Conservation (phyloP, 1,140 invertebrate species). For the Diachasmimorpha longicaudata region DNA sequence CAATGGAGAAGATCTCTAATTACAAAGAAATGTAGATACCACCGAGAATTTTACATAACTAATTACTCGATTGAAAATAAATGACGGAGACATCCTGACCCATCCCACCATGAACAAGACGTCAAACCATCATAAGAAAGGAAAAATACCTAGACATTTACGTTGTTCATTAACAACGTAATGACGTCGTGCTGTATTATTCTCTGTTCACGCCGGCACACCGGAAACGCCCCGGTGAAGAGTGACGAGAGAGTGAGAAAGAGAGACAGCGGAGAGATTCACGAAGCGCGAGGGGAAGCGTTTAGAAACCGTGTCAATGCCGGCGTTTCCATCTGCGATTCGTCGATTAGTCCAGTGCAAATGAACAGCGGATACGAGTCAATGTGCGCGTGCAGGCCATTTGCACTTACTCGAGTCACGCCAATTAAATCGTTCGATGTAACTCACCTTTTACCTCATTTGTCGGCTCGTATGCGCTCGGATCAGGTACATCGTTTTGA, state of each 20-base stretch:
- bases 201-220: not conserved
- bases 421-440: conserved; percentile 6
- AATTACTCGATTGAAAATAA: not conserved
- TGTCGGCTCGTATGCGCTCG: not conserved
- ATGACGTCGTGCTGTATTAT: conserved; percentile 21
- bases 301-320: conserved; percentile 48
- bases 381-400: not conserved
- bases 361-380: conserved; percentile 33
- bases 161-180: conserved; percentile 27
- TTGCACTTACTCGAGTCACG: not conserved
- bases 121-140: not conserved
- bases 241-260: conserved; percentile 3
- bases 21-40: not conserved
- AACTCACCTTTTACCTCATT: conserved; percentile 6
- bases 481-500: not conserved
- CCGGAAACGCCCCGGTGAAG: conserved; percentile 34
- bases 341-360: conserved; percentile 34
- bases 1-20: not conserved
- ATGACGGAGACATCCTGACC: not conserved
- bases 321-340: conserved; percentile 32
- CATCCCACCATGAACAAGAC: not conserved
- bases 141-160: conserved; percentile 16
- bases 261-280: conserved; percentile 29
- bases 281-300: conserved; percentile 28
- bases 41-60: not conserved